Conservation (phyloP, 2,888 invertebrate genomes). For the Auanema sp. region DNA sequence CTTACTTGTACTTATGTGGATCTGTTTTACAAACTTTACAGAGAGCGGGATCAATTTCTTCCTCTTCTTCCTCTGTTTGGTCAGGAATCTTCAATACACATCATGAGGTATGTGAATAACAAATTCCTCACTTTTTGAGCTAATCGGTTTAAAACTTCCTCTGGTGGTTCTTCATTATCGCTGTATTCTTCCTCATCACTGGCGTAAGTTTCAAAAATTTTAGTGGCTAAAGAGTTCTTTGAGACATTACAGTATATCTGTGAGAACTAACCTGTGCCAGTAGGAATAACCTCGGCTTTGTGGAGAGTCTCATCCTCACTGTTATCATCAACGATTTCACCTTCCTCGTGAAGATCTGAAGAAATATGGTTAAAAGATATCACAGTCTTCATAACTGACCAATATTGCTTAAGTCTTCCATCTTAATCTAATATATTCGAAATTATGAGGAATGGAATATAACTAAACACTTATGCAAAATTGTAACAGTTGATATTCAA, state of each 20-base stretch:
- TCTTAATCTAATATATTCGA: too few species aligned
- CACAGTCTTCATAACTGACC: too few species aligned
- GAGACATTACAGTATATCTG: neutral
- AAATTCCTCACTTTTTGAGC: slow-evolving; percentile 21
- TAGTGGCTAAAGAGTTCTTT: neutral
- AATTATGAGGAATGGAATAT: too few species aligned
- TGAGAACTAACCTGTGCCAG: neutral
- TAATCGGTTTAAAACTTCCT: slow-evolving; percentile 29
- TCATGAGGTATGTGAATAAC: too few species aligned
- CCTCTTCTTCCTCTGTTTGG: neutral
- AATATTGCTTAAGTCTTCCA: too few species aligned
- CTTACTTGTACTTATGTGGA: slow-evolving; percentile 41
- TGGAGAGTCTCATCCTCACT: neutral
- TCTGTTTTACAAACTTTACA: slow-evolving; percentile 38
- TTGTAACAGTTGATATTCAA: too few species aligned
- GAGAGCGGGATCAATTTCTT: slow-evolving; percentile 26
- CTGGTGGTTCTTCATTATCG: slow-evolving; percentile 29
- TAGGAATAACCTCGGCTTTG: too few species aligned
- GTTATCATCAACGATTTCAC: slow-evolving; percentile 12
- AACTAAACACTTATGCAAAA: too few species aligned
- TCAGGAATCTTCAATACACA: slow-evolving; percentile 8
- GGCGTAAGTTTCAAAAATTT: slow-evolving; percentile 4
- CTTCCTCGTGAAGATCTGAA: slow-evolving; percentile 4
- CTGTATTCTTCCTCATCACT: slow-evolving; percentile 15
- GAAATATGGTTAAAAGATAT: too few species aligned